phyloP scores from a whole-genome alignment of 2,113 vertebrate species.

The Brienomyrus brachyistius region DNA sequence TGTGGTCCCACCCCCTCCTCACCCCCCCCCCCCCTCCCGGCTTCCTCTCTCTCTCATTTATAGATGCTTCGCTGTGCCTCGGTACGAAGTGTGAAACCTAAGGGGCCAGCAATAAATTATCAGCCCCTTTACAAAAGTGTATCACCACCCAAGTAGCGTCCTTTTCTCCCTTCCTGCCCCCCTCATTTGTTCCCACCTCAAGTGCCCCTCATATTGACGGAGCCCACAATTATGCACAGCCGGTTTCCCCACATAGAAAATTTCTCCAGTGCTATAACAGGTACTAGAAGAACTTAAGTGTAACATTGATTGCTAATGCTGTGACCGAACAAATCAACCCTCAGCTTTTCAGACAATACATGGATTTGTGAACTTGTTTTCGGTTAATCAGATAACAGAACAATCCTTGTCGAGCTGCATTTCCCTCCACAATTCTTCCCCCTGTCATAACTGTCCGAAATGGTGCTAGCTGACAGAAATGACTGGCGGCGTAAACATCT shows the following conservation, averaged over 20 bases:
- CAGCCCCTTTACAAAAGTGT: conserved; percentile 19
- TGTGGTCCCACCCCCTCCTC: conserved; percentile 34
- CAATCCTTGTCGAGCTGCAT: neutral
- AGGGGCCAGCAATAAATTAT: conserved; percentile 34
- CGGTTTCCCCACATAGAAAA: neutral
- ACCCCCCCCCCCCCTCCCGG: conserved; percentile 13
- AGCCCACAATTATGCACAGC: neutral
- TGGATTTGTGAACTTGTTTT: neutral
- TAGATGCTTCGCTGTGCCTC: conserved; percentile 30
- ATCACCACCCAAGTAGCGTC: neutral
- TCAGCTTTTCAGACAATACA: neutral
- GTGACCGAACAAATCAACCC: neutral
- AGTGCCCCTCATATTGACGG: neutral
- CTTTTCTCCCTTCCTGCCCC: neutral
- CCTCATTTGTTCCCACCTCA: conserved; percentile 10
- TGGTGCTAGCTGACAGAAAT: conserved; percentile 17
- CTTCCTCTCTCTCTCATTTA: conserved; percentile 23
- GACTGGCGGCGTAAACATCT: conserved; percentile 31
- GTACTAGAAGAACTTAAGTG: neutral
- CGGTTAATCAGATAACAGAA: neutral
- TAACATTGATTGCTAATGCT: neutral
- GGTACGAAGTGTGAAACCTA: conserved; percentile 25
- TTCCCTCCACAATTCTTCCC: neutral
- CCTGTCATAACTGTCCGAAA: neutral
- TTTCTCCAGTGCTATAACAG: neutral